phyloP scores from a whole-genome alignment of 2,888 invertebrate genomes.

The Acanthococcus lagerstroemiae region DNA sequence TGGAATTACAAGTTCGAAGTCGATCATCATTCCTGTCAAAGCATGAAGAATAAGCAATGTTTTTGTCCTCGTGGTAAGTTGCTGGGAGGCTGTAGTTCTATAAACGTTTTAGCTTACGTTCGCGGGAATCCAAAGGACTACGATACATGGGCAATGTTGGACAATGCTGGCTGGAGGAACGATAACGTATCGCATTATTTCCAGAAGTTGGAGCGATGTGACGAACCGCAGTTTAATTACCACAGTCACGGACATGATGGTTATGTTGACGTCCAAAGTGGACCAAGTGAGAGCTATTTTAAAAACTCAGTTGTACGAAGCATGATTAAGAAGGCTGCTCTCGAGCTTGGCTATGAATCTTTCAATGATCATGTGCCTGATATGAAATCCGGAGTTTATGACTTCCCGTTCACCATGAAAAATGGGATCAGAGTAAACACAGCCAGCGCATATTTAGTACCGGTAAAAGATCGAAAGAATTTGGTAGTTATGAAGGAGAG shows the following conservation, averaged over 20 bases:
- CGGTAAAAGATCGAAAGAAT: slow-evolving; percentile 47
- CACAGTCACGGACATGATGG: slow-evolving; percentile 36
- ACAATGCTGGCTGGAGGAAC: slow-evolving; percentile 32
- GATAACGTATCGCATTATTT: slow-evolving; percentile 31
- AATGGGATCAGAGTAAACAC: slow-evolving; percentile 42
- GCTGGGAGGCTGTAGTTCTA: slow-evolving; percentile 32
- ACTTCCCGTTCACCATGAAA: background rate
- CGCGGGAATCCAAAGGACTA: slow-evolving; percentile 30
- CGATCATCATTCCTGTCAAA: slow-evolving; percentile 40
- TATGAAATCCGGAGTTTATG: slow-evolving; percentile 38
- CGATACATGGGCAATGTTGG: slow-evolving; percentile 24
- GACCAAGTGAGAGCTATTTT: too few relatives aligned
- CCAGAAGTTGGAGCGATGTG: slow-evolving; percentile 20
- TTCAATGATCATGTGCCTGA: slow-evolving; percentile 50
- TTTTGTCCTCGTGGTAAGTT: slow-evolving; percentile 20
- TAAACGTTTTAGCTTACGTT: slow-evolving; percentile 31
- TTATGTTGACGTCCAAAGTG: slow-evolving; percentile 35
- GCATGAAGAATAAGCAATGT: background rate
- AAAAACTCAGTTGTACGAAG: background rate
- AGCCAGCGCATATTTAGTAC: slow-evolving; percentile 44
- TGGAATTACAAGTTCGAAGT: slow-evolving; percentile 45
- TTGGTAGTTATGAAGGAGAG: slow-evolving; percentile 50
- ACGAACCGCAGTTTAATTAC: background rate
- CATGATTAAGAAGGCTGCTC: slow-evolving; percentile 65
- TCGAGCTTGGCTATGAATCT: slow-evolving; percentile 60